Conservation (phyloP, 2,888 invertebrate species). For the Gymnoscelis rufifasciata region DNA sequence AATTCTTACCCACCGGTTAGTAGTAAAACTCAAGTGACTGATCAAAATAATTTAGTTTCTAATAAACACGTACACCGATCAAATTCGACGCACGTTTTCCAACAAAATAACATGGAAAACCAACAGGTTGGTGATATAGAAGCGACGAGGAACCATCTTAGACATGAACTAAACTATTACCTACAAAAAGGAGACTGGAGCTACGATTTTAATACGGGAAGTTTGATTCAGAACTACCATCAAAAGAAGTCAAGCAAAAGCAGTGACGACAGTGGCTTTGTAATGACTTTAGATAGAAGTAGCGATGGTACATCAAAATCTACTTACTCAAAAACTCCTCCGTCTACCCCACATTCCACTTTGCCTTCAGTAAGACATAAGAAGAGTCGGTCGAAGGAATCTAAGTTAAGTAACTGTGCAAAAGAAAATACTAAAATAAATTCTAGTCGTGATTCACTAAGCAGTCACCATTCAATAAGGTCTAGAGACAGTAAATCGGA, state of each 20-base stretch:
- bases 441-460: slow-evolving; percentile 73
- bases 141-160: slow-evolving; percentile 67
- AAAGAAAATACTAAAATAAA: slow-evolving; percentile 66
- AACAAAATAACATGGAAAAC: slow-evolving; percentile 65
- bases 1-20: slow-evolving; percentile 81
- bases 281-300: slow-evolving; percentile 73
- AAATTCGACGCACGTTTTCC: slow-evolving; percentile 80
- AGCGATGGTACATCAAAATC: slow-evolving; percentile 74
- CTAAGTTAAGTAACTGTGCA: slow-evolving; percentile 58
- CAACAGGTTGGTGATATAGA: slow-evolving; percentile 61
- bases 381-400: slow-evolving; percentile 71
- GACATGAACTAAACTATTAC: slow-evolving; percentile 72
- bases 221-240: slow-evolving; percentile 72
- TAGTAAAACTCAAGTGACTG: slow-evolving; percentile 76
- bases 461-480: slow-evolving; percentile 73
- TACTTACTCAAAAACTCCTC: slow-evolving; percentile 71
- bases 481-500: slow-evolving; percentile 74
- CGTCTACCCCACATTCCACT: slow-evolving; percentile 69
- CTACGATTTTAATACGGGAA: slow-evolving; percentile 71
- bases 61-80: slow-evolving; percentile 80
- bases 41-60: slow-evolving; percentile 70
- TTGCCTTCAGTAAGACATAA: slow-evolving; percentile 71
- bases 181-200: slow-evolving; percentile 76
- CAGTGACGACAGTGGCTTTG: slow-evolving; percentile 74
- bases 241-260: slow-evolving; percentile 75